Evolutionary conservation across 2,888 invertebrate genomes (phyloP), one percentile per base, ranked within the genome.

Genomic region (Drosophila pseudotakahashii): DNA sequence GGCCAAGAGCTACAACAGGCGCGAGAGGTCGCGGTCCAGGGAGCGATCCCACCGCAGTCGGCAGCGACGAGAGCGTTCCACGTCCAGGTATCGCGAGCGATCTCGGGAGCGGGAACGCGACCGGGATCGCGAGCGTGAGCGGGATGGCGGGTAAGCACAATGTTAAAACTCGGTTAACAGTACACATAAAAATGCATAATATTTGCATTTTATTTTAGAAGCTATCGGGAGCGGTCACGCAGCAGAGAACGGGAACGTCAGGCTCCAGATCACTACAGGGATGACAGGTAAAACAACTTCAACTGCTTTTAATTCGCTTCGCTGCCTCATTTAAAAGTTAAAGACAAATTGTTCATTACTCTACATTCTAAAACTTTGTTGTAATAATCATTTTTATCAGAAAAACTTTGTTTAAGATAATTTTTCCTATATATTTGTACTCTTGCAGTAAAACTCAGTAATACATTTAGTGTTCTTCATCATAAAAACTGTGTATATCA

Each of bases 1-100:
- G 93, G 97, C 97, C 39, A 99, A 99, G 93, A 98, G 98, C 81
- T 99, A 99, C 91, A 97, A 97, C 37, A 93, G 96, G 50, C 93
- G 95, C 84, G 95, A 95, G 92, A 91, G 94, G 58, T 93, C 92
- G 13, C 89, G 93, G 44, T 93, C 93, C 1, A 89, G 93, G 44
- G 93, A 93, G 68, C 89, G 93, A 51, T 92, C 93, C 19, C 93
- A 93, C 85, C 90, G 93, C 53, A 89, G 90, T 57, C 88, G 92
- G 2, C 92, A 92, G 42, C 89, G 93, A 7, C 87, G 93, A 0
- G 92, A 93, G 45, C 89, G 92, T 59, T 93, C 92, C 0, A 92
- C 94, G 11, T 94, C 94, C 0, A 92, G 94, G 88, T 95, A 96
- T 89, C 94, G 95, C 73, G 96, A 96, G 90, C 93, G 95, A 80